Evolutionary conservation across 2,113 vertebrate genomes (phyloP).

Genomic region (Thalassoma bifasciatum): DNA sequence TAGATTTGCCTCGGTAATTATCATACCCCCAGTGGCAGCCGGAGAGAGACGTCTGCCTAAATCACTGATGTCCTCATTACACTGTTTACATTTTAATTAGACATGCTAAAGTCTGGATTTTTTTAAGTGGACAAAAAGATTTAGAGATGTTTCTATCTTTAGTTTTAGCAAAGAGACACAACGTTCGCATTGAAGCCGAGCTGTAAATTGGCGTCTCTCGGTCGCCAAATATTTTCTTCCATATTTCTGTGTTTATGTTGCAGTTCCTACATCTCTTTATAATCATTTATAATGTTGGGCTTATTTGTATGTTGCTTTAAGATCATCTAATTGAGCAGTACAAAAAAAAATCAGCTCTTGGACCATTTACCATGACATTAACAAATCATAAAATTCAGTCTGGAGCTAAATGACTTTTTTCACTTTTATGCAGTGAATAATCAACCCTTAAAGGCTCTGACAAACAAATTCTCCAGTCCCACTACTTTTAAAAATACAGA

Average conservation of each 20-base stretch:
- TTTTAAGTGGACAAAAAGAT: slow-evolving; percentile 86
- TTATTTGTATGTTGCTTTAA: not conserved
- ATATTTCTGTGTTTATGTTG: slow-evolving; percentile 10
- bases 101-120: slow-evolving; percentile 89
- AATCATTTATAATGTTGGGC: not conserved
- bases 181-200: not conserved
- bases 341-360: not conserved
- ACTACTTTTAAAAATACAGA: slow-evolving; percentile 68
- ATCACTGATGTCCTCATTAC: slow-evolving; percentile 99
- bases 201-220: slow-evolving; percentile 1
- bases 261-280: slow-evolving; percentile 9
- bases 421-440: slow-evolving; percentile 31
- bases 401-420: slow-evolving; percentile 39
- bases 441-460: slow-evolving; percentile 52
- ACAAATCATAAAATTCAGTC: slow-evolving; percentile 38
- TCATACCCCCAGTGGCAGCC: slow-evolving; percentile 95
- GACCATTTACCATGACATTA: not conserved
- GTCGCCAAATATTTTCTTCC: too few relatives aligned
- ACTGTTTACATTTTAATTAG: slow-evolving; percentile 99
- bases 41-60: slow-evolving; percentile 94
- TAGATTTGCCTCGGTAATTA: slow-evolving; percentile 98
- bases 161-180: slow-evolving; percentile 43
- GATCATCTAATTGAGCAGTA: not conserved
- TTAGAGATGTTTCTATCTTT: slow-evolving; percentile 47
- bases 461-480: slow-evolving; percentile 70